Evolutionary conservation across 2,888 invertebrate genomes (phyloP).

Genomic region (Synanthedon tipuliformis): DNA sequence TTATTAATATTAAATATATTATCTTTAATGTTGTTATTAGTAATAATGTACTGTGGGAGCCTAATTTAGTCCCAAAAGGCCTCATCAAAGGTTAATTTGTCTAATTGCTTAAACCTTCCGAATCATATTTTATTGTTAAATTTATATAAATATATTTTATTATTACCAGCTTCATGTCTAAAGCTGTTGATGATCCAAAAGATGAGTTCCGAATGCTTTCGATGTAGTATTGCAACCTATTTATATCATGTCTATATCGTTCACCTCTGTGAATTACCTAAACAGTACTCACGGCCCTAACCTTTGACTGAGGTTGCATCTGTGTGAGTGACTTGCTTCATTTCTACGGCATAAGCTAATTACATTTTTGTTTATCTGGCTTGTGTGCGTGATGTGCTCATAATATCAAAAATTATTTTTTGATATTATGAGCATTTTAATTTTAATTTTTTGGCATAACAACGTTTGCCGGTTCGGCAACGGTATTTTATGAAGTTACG

Average conservation of each 20-base stretch:
- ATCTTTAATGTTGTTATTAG: background rate
- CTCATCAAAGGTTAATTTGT: no score
- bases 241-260: slow-evolving; percentile 61
- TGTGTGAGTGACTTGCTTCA: background rate
- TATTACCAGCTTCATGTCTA: slow-evolving; percentile 61
- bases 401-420: background rate
- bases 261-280: slow-evolving; percentile 46
- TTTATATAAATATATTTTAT: background rate
- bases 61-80: no score
- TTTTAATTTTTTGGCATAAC: no score
- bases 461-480: no score
- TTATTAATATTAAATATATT: background rate
- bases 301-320: slow-evolving; percentile 42
- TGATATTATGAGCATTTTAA: no score
- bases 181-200: slow-evolving; percentile 37
- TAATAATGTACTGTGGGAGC: no score
- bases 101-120: no score
- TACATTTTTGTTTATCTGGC: slow-evolving; percentile 11
- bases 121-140: background rate
- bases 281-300: slow-evolving; percentile 51
- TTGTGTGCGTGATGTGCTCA: slow-evolving; percentile 1
- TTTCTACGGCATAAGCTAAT: slow-evolving; percentile 35
- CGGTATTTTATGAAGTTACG: no score
- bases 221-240: slow-evolving; percentile 39
- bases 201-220: slow-evolving; percentile 47